Conservation (phyloP, 2,113 vertebrate species). For the Entomyzon cyanotis region DNA sequence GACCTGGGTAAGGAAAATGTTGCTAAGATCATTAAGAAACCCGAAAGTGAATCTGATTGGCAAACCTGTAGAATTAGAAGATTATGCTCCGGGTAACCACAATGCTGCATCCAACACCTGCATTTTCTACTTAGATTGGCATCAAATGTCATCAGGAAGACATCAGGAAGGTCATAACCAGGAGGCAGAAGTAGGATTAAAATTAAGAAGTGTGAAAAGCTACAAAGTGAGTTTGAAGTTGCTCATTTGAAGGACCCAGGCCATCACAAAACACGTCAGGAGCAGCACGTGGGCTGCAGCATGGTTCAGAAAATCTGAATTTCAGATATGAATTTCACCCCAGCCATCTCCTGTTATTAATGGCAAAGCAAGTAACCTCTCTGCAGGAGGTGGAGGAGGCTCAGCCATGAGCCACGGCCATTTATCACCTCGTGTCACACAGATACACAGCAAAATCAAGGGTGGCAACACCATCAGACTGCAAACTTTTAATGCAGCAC, state of each 20-base stretch:
- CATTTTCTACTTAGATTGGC: neutral
- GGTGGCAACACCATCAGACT: neutral
- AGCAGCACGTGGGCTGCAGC: neutral
- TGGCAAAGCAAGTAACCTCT: neutral
- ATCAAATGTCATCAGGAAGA: neutral
- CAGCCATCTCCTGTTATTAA: neutral
- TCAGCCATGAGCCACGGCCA: fast-evolving
- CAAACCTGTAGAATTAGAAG: neutral
- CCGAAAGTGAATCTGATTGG: neutral
- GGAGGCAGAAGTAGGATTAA: neutral
- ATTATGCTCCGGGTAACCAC: neutral
- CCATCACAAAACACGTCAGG: neutral
- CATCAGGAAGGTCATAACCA: neutral
- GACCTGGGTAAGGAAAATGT: neutral
- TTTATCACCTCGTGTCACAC: neutral
- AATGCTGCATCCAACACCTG: neutral
- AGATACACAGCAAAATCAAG: neutral
- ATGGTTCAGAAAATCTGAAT: too few relatives aligned
- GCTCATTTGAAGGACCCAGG: fast-evolving
- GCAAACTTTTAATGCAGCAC: neutral
- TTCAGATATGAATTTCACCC: neutral
- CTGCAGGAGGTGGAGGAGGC: fast-evolving
- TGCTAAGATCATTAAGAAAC: neutral
- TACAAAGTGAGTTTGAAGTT: neutral
- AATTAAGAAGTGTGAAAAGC: neutral